Percentiles rank a stretch among this genome's conserved stretches.
Evolutionary conservation across 2,888 invertebrate genomes (phyloP).

Genomic region (Microdon myrmicae): DNA sequence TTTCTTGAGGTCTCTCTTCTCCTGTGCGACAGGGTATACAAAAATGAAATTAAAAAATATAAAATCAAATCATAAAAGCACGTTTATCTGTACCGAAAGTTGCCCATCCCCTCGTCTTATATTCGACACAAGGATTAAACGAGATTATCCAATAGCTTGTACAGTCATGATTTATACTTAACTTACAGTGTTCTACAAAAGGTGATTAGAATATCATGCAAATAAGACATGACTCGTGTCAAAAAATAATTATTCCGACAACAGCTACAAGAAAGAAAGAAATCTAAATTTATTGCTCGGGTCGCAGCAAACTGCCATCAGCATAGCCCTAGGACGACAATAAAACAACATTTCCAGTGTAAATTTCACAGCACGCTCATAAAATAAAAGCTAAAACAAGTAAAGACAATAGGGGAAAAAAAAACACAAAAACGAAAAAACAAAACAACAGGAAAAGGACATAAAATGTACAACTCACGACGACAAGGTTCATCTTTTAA

Average conservation of each 20-base stretch:
- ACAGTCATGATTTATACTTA: slow-evolving; percentile 28
- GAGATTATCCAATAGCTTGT: slow-evolving; percentile 4
- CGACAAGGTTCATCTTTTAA: slow-evolving; percentile 24
- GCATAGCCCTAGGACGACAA: slow-evolving; percentile 4
- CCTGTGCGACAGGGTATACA: no score
- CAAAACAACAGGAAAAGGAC: slow-evolving; percentile 4
- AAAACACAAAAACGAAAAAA: slow-evolving; percentile 5
- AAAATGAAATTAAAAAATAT: slow-evolving; percentile 8
- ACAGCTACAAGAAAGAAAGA: neutral
- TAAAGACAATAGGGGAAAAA: slow-evolving; percentile 4
- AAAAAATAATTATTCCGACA: slow-evolving; percentile 36
- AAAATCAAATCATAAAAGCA: slow-evolving; percentile 27
- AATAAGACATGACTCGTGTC: slow-evolving; percentile 38
- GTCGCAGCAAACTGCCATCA: slow-evolving; percentile 31
- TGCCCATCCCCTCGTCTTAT: slow-evolving; percentile 19
- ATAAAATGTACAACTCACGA: no score
- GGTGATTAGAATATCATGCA: slow-evolving; percentile 30
- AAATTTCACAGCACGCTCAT: slow-evolving; percentile 29
- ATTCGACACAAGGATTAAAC: slow-evolving; percentile 18
- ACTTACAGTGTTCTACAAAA: slow-evolving; percentile 17
- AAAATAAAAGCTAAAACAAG: no score
- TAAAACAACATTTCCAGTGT: slow-evolving; percentile 32
- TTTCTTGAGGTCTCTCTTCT: no score
- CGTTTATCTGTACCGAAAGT: slow-evolving; percentile 37
- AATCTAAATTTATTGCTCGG: slow-evolving; percentile 40